phyloP scores from a whole-genome alignment of 1,140 invertebrate species.

The Trichonephila clavipes region DNA sequence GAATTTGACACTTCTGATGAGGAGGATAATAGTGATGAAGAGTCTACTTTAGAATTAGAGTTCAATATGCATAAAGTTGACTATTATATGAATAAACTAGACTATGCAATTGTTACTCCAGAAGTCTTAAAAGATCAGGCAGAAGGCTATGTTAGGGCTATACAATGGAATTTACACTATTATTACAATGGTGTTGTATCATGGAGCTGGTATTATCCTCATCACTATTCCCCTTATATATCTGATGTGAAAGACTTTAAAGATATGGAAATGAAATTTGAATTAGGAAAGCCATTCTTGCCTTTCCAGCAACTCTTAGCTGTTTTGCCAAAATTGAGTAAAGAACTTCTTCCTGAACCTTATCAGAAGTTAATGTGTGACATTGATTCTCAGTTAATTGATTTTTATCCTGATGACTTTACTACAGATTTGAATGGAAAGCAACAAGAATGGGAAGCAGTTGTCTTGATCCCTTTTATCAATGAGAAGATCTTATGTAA shows the following conservation, averaged over 20 bases:
- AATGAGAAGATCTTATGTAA: constrained; percentile 89
- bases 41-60: constrained; percentile 83
- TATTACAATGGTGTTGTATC: constrained; percentile 98
- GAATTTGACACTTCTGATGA: constrained; percentile 75
- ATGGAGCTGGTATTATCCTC: constrained; percentile 99
- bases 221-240: constrained; percentile 97
- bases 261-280: constrained; percentile 85
- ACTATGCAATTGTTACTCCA: constrained; percentile 86
- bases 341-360: constrained; percentile 88
- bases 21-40: constrained; percentile 78
- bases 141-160: constrained; percentile 92
- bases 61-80: constrained; percentile 93
- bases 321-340: constrained; percentile 91
- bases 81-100: constrained; percentile 95
- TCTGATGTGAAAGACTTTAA: constrained; percentile 93
- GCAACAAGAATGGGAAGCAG: constrained; percentile 97
- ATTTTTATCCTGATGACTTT: constrained; percentile 95
- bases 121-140: constrained; percentile 90
- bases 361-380: constrained; percentile 92
- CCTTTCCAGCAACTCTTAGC: constrained; percentile 97
- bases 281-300: constrained; percentile 92
- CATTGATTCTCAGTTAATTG: constrained; percentile 90
- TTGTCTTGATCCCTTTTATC: constrained; percentile 98
- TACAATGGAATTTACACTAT: constrained; percentile 98
- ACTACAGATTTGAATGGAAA: constrained; percentile 95